phyloP scores from a whole-genome alignment of 2,113 vertebrate genomes.

The Vulpes ferrilata region DNA sequence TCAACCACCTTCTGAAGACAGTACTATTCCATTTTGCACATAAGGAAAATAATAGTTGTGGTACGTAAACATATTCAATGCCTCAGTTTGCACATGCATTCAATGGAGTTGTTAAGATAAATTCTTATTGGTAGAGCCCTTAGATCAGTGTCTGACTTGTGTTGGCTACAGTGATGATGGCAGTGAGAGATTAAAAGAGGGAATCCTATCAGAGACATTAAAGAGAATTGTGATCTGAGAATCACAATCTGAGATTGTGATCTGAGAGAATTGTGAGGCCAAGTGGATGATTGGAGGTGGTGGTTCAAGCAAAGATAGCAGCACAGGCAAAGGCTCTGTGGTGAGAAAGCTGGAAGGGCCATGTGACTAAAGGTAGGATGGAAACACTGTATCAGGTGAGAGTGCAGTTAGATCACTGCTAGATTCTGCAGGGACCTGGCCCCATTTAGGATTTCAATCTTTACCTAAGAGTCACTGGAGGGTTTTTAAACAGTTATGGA shows the following conservation, averaged over 20 bases:
- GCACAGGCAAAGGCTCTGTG: not conserved
- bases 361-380: not conserved
- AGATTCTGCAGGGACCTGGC: not conserved
- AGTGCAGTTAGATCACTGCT: not conserved
- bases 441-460: not conserved
- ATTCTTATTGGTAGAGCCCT: not conserved
- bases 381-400: not conserved
- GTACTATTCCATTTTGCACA: not conserved
- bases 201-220: not conserved
- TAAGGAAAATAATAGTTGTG: slow-evolving; percentile 27
- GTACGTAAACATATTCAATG: not conserved
- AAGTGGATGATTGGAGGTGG: not conserved
- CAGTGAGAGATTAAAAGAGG: not conserved
- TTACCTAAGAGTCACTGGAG: not conserved
- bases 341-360: not conserved
- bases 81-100: not conserved
- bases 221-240: not conserved
- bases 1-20: not conserved
- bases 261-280: too few relatives aligned
- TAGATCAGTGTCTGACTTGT: not conserved
- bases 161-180: not conserved
- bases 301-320: not conserved
- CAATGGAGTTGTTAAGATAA: not conserved
- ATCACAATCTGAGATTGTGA: too few relatives aligned
- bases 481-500: not conserved